phyloP scores from a whole-genome alignment of 2,797 vertebrate species.

The Amblyopsis hoosieri region DNA sequence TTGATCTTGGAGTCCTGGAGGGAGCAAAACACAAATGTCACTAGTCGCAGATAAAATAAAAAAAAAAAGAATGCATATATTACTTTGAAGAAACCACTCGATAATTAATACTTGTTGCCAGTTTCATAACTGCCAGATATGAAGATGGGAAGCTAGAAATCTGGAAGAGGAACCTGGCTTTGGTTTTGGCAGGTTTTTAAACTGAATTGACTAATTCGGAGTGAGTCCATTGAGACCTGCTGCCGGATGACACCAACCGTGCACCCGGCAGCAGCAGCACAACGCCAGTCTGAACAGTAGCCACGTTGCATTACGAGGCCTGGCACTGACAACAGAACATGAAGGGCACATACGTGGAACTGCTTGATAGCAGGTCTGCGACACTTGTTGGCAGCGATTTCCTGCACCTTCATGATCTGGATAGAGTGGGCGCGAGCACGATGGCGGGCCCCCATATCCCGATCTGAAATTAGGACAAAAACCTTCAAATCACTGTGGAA shows the following conservation, averaged over 20 bases:
- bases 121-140: conserved; percentile 64
- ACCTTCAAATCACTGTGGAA: background rate
- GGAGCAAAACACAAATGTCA: background rate
- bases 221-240: conserved; percentile 63
- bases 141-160: conserved; percentile 51
- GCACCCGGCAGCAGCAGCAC: background rate
- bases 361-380: conserved; percentile 89
- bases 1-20: conserved; percentile 89
- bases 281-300: no score
- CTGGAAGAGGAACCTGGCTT: conserved; percentile 73
- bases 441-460: conserved; percentile 96
- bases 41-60: background rate
- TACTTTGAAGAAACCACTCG: no score
- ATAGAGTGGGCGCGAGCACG: conserved; percentile 95
- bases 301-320: background rate
- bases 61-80: background rate
- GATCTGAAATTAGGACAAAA: conserved; percentile 75
- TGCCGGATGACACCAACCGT: background rate
- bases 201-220: conserved; percentile 33
- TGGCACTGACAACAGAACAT: background rate
- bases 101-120: conserved; percentile 39
- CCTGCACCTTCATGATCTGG: conserved; percentile 98
- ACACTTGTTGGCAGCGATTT: conserved; percentile 90
- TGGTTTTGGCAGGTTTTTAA: conserved; percentile 50
- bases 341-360: conserved; percentile 86